Evolutionary conservation across 2,113 vertebrate genomes (phyloP).

Genomic region (Podarcis muralis): DNA sequence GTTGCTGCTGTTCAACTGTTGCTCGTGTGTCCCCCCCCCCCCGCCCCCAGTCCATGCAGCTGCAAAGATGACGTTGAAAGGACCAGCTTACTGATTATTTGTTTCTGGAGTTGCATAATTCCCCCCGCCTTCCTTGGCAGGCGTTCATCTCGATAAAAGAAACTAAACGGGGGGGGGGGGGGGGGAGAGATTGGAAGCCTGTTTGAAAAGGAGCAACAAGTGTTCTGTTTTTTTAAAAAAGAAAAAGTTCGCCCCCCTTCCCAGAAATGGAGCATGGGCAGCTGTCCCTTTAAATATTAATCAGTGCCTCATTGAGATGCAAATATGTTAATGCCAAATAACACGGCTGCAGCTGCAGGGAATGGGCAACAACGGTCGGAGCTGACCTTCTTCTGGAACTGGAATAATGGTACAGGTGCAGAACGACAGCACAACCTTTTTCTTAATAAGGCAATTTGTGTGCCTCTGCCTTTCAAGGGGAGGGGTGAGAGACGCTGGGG

Average conservation of each 20-base stretch:
- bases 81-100: slow-evolving; percentile 56
- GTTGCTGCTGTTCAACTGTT: neutral
- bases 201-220: slow-evolving; percentile 59
- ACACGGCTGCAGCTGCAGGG: slow-evolving; percentile 75
- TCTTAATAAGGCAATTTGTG: slow-evolving; percentile 42
- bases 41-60: slow-evolving; percentile 54
- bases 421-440: slow-evolving; percentile 25
- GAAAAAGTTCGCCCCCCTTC: slow-evolving; percentile 56
- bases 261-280: slow-evolving; percentile 67
- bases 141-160: slow-evolving; percentile 43
- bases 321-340: slow-evolving; percentile 66
- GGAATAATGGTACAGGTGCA: slow-evolving; percentile 71
- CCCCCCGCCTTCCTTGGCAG: neutral
- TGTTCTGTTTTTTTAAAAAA: slow-evolving; percentile 51
- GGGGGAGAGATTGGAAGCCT: slow-evolving; percentile 34
- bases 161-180: slow-evolving; percentile 6
- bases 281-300: slow-evolving; percentile 82
- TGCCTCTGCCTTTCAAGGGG: neutral
- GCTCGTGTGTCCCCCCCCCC: neutral
- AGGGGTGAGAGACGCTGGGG: slow-evolving; percentile 24
- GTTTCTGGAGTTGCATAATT: slow-evolving; percentile 46
- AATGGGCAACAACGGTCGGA: slow-evolving; percentile 27
- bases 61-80: slow-evolving; percentile 58
- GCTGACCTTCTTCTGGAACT: slow-evolving; percentile 37
- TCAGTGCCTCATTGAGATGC: slow-evolving; percentile 78